phyloP scores from a whole-genome alignment of 2,888 invertebrate species.

The Anthrax anthrax region DNA sequence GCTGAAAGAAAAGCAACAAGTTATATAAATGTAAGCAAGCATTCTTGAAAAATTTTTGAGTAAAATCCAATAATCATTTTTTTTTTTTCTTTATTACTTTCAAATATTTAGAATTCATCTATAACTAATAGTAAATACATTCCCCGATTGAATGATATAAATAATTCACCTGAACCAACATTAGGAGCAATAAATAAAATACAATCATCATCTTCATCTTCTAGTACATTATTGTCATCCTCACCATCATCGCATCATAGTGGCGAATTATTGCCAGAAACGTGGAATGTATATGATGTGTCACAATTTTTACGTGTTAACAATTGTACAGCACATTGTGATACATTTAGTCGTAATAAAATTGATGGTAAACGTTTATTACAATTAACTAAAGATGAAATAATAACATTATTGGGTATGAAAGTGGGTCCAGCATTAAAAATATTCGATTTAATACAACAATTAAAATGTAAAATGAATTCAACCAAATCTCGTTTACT shows the following conservation, averaged over 20 bases:
- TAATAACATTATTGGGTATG: slow-evolving; percentile 76
- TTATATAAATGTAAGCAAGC: slow-evolving; percentile 42
- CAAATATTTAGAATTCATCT: slow-evolving; percentile 30
- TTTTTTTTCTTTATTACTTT: slow-evolving; percentile 7
- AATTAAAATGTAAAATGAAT: slow-evolving; percentile 60
- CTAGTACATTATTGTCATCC: no score
- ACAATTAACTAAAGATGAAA: slow-evolving; percentile 74
- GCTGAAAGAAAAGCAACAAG: slow-evolving; percentile 47
- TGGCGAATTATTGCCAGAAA: slow-evolving; percentile 38
- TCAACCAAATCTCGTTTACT: slow-evolving; percentile 31
- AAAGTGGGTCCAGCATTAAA: slow-evolving; percentile 91
- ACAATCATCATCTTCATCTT: no score
- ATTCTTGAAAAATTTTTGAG: slow-evolving; percentile 1
- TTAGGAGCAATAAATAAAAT: not conserved
- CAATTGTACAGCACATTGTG: slow-evolving; percentile 61
- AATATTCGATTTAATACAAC: slow-evolving; percentile 83
- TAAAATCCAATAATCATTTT: not conserved
- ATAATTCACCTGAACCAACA: slow-evolving; percentile 6
- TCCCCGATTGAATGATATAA: slow-evolving; percentile 38
- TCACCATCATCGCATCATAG: not conserved
- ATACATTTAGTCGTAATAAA: slow-evolving; percentile 51
- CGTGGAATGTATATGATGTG: slow-evolving; percentile 77
- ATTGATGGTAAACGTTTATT: slow-evolving; percentile 72
- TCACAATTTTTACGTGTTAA: slow-evolving; percentile 80
- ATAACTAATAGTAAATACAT: slow-evolving; percentile 40